phyloP scores from a whole-genome alignment of 1,140 invertebrate genomes.

The Dryas iulia region DNA sequence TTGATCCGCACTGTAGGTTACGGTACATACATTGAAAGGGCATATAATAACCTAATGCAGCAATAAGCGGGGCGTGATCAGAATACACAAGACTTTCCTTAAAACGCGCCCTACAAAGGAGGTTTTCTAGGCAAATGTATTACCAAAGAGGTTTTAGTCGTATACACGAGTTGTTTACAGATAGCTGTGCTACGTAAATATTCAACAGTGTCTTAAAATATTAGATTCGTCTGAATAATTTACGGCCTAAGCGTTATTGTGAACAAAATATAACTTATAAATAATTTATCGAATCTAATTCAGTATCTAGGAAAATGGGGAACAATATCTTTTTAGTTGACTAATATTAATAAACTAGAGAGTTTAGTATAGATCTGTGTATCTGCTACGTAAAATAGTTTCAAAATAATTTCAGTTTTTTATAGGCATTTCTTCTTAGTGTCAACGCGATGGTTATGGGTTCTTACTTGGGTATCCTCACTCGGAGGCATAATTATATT shows the following conservation, averaged over 20 bases:
- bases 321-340: constrained; percentile 10
- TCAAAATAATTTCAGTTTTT: no score
- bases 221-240: constrained; percentile 4
- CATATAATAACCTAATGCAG: constrained; percentile 42
- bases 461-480: no score
- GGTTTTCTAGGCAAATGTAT: background rate
- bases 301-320: constrained; percentile 6
- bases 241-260: background rate
- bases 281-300: constrained; percentile 9
- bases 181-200: background rate
- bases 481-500: no score
- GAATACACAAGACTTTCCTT: constrained; percentile 33
- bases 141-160: background rate
- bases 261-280: constrained; percentile 13
- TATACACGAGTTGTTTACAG: constrained; percentile 4
- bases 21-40: constrained; percentile 40
- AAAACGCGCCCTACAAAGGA: background rate
- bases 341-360: no score
- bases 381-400: no score
- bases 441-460: no score
- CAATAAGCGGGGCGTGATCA: constrained; percentile 33
- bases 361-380: no score
- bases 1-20: constrained; percentile 27
- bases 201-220: constrained; percentile 9
- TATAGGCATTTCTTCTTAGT: no score